Conservation (phyloP, 1,140 invertebrate species). For the Neodiprion lecontei region DNA sequence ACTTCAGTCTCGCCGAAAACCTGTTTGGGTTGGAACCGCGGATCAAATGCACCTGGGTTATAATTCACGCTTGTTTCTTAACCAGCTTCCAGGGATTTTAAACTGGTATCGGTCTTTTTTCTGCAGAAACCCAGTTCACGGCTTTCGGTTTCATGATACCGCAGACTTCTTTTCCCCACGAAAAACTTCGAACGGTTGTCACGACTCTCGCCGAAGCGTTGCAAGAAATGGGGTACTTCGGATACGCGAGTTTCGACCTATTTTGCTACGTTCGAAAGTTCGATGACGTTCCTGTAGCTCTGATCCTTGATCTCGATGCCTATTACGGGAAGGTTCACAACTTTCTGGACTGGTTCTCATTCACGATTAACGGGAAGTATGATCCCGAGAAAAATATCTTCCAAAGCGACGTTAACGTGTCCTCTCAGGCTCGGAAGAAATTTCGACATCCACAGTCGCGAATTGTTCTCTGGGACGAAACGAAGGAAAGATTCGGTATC, state of each 20-base stretch:
- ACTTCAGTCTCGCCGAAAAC: background rate
- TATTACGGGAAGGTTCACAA: constrained; percentile 27
- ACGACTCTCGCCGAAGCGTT: constrained; percentile 22
- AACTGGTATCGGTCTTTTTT: background rate
- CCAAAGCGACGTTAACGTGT: background rate
- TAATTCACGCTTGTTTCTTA: background rate
- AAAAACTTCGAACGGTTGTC: constrained; percentile 14
- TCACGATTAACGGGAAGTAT: constrained; percentile 27
- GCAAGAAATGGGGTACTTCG: constrained; percentile 32
- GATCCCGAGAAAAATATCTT: background rate
- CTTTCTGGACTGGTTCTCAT: constrained; percentile 34
- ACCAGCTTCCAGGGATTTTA: constrained; percentile 13
- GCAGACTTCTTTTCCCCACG: constrained; percentile 24
- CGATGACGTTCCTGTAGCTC: constrained; percentile 11
- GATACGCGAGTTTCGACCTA: constrained; percentile 29
- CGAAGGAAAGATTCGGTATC: constrained; percentile 25
- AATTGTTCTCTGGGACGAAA: constrained; percentile 29
- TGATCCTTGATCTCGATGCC: constrained; percentile 23
- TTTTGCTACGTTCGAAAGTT: constrained; percentile 24
- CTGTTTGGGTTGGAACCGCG: constrained; percentile 32
- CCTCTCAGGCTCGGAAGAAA: constrained; percentile 17
- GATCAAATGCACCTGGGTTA: constrained; percentile 30
- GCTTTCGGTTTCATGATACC: constrained; percentile 29
- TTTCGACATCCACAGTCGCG: background rate
- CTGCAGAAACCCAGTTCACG: constrained; percentile 9